phyloP scores from a whole-genome alignment of 2,797 vertebrate genomes.

The Emys orbicularis region DNA sequence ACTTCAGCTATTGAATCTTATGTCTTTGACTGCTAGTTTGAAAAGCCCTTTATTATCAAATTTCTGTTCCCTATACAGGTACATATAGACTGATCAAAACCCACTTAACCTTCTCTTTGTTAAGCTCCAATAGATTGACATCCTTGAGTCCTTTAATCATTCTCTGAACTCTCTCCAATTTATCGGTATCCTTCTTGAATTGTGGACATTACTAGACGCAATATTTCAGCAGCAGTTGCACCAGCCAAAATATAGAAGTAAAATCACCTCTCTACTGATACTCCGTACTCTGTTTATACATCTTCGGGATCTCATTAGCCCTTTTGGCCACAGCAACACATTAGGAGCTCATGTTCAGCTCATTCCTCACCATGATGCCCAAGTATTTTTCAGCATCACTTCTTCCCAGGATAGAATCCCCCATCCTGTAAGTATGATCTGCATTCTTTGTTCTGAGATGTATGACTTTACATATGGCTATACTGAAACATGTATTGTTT shows the following conservation, averaged over 20 bases:
- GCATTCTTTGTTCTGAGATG: neutral
- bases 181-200: neutral
- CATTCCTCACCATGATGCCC: neutral
- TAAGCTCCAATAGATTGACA: neutral
- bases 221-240: neutral
- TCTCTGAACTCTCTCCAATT: neutral
- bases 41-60: too few relatives aligned
- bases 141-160: neutral
- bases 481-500: neutral
- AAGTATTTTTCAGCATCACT: neutral
- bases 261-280: neutral
- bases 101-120: neutral
- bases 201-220: neutral
- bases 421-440: neutral
- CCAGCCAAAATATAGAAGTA: neutral
- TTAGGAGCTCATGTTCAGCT: neutral
- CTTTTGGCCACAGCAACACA: neutral
- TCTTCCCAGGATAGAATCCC: neutral
- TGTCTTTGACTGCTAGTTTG: too few relatives aligned
- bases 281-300: neutral
- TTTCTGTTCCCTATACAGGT: too few relatives aligned
- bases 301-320: neutral
- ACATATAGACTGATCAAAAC: neutral
- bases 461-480: neutral
- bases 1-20: too few relatives aligned